Evolutionary conservation across 2,113 vertebrate species (phyloP).

Genomic region (Corythoichthys haematopterus): DNA sequence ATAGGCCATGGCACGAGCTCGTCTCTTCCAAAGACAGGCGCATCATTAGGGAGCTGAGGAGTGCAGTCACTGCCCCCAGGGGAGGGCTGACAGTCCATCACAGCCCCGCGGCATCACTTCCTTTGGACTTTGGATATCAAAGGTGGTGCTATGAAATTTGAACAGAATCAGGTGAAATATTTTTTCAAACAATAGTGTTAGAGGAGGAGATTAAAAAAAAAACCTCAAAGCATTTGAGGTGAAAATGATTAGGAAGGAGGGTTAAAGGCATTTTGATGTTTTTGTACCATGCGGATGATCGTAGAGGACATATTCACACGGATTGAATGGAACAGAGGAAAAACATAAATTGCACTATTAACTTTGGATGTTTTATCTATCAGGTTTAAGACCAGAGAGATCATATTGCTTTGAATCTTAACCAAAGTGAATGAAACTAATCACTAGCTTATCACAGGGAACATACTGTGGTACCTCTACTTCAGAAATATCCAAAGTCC

Average conservation of each 20-base stretch:
- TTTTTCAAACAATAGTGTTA: constrained; percentile 31
- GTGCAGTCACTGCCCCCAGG: constrained; percentile 64
- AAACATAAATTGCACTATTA: background rate
- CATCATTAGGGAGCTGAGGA: constrained; percentile 74
- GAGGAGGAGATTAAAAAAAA: background rate
- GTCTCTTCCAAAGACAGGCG: constrained; percentile 65
- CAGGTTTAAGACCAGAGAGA: background rate
- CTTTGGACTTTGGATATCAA: constrained; percentile 74
- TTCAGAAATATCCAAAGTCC: too few species aligned
- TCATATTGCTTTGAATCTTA: background rate
- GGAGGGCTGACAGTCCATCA: constrained; percentile 72
- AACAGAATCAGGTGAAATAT: constrained; percentile 64
- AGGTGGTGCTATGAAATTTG: constrained; percentile 61
- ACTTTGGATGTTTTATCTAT: background rate
- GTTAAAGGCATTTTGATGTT: background rate
- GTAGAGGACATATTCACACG: background rate
- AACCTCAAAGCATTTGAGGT: constrained; percentile 21
- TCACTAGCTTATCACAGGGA: too few species aligned
- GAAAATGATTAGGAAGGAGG: background rate
- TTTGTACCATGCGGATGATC: background rate
- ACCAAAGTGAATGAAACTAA: background rate
- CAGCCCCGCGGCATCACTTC: constrained; percentile 61
- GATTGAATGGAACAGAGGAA: background rate
- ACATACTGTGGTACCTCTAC: too few species aligned
- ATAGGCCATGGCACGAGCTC: constrained; percentile 66